Evolutionary conservation across 2,113 vertebrate genomes (phyloP).

Genomic region (Corythornis vintsioides): DNA sequence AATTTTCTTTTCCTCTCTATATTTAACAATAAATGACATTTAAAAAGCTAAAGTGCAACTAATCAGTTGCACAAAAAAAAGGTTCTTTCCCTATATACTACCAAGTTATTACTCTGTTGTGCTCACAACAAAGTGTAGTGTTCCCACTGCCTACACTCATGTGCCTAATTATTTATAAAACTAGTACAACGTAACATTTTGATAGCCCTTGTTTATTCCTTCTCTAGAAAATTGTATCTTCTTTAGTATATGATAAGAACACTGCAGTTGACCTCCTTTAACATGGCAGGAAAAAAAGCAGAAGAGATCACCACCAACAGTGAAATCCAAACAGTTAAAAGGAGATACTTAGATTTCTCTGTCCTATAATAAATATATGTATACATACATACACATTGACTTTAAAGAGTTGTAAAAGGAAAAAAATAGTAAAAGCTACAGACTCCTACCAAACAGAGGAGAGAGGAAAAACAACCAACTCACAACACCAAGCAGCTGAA

Average conservation of each 20-base stretch:
- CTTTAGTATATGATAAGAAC: not conserved
- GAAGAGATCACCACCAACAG: not conserved
- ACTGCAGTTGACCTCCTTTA: not conserved
- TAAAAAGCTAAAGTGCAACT: not conserved
- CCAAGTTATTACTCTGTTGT: not conserved
- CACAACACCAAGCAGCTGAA: not conserved
- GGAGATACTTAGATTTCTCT: not conserved
- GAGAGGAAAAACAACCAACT: not conserved
- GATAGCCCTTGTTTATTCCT: not conserved
- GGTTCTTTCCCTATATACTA: slow-evolving; percentile 5
- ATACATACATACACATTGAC: not conserved
- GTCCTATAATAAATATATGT: not conserved
- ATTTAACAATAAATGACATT: not conserved
- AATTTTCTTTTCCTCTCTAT: not conserved
- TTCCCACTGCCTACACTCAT: not conserved
- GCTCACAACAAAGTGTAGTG: not conserved
- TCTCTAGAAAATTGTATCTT: slow-evolving; percentile 12
- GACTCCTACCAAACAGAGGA: not conserved
- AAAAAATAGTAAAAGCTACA: not conserved
- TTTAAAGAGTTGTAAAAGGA: not conserved
- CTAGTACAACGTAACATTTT: not conserved
- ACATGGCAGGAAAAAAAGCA: not conserved
- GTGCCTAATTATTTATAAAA: not conserved
- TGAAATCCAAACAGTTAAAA: slow-evolving; percentile 8
- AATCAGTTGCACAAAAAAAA: not conserved